phyloP scores from a whole-genome alignment of 2,888 invertebrate genomes.

The Loripinus fragilis region DNA sequence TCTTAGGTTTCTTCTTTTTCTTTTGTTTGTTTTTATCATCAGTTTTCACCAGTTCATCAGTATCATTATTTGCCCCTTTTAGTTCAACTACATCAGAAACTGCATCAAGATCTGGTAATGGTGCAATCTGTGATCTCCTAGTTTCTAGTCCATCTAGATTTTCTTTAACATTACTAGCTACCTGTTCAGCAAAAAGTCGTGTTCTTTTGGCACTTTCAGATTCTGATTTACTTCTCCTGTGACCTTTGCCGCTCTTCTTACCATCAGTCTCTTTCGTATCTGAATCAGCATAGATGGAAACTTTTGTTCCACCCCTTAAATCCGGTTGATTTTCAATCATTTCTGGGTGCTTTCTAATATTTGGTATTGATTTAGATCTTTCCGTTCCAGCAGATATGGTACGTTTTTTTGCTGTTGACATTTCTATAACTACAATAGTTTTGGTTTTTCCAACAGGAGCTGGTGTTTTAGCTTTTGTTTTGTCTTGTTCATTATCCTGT shows the following conservation, averaged over 20 bases:
- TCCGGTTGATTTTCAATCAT: constrained; percentile 27
- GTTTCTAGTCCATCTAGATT: background rate
- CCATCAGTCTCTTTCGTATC: constrained; percentile 32
- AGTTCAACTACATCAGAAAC: background rate
- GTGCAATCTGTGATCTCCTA: background rate
- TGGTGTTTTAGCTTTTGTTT: background rate
- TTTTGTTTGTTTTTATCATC: background rate
- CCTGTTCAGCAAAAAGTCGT: background rate
- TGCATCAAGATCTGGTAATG: background rate
- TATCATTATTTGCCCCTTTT: background rate
- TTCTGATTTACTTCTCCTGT: constrained; percentile 8
- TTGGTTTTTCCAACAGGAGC: too few relatives aligned
- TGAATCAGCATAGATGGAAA: constrained; percentile 55
- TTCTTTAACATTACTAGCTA: background rate
- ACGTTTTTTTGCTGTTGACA: background rate
- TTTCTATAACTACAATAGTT: constrained; percentile 1
- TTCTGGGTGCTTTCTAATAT: constrained; percentile 30
- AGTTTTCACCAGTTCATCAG: too few relatives aligned
- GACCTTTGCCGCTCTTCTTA: constrained; percentile 18
- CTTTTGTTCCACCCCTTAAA: constrained; percentile 30
- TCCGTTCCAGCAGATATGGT: background rate
- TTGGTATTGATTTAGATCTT: constrained; percentile 54
- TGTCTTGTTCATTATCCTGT: background rate
- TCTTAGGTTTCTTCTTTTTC: constrained; percentile 11
- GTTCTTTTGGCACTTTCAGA: background rate